Evolutionary conservation across 1,140 invertebrate genomes (phyloP).

Genomic region (Pseudomyrmex cubaensis): DNA sequence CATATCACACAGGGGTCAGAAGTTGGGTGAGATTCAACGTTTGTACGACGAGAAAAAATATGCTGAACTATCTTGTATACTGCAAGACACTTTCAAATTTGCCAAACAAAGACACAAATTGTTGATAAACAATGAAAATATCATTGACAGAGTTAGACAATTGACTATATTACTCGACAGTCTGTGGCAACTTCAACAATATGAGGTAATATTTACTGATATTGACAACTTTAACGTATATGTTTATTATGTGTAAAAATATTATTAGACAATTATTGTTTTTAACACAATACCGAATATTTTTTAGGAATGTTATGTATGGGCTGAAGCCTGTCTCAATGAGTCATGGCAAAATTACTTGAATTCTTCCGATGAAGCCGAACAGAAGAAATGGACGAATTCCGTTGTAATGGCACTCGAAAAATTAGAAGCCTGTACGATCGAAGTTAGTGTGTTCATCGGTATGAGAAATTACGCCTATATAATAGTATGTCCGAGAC

Average conservation of each 20-base stretch:
- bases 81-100: slow-evolving; percentile 88
- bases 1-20: slow-evolving; percentile 84
- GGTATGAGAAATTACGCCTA: slow-evolving; percentile 75
- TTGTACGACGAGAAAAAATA: slow-evolving; percentile 88
- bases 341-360: slow-evolving; percentile 87
- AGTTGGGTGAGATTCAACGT: slow-evolving; percentile 85
- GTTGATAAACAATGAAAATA: slow-evolving; percentile 74
- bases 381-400: slow-evolving; percentile 88
- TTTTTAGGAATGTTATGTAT: slow-evolving; percentile 89
- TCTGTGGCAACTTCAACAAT: slow-evolving; percentile 87
- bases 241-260: background rate
- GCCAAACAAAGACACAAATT: slow-evolving; percentile 79
- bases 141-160: slow-evolving; percentile 86
- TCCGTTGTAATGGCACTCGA: slow-evolving; percentile 89
- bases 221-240: slow-evolving; percentile 6
- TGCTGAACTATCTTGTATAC: slow-evolving; percentile 87
- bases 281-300: slow-evolving; percentile 17
- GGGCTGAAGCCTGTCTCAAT: slow-evolving; percentile 90
- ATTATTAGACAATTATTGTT: background rate
- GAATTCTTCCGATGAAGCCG: slow-evolving; percentile 83
- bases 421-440: slow-evolving; percentile 89
- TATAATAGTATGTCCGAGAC: background rate
- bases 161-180: slow-evolving; percentile 89
- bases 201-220: slow-evolving; percentile 76
- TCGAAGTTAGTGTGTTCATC: slow-evolving; percentile 86